Percentiles rank a stretch among this genome's conserved stretches.
Evolutionary conservation across 2,113 vertebrate species (phyloP).

Genomic region (Oncorhynchus gorbuscha): DNA sequence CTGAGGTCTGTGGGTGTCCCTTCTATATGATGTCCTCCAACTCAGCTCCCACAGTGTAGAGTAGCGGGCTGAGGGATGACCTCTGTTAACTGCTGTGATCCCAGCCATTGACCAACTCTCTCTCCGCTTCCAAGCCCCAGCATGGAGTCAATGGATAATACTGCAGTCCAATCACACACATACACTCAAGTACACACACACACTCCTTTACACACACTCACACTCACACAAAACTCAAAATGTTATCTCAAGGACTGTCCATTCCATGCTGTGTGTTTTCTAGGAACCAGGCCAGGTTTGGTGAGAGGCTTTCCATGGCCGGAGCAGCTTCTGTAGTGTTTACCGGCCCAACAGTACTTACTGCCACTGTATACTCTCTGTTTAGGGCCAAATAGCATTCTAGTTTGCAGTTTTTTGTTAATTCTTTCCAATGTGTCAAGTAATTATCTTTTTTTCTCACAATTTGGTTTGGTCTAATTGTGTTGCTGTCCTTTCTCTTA

Average conservation of each 20-base stretch:
- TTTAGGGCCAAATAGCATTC: too few species aligned
- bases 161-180: not conserved
- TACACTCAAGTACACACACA: slow-evolving; percentile 8
- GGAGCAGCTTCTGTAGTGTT: slow-evolving; percentile 25
- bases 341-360: slow-evolving; percentile 18
- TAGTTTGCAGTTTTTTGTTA: too few species aligned
- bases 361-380: too few species aligned
- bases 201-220: not conserved
- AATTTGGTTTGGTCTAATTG: too few species aligned
- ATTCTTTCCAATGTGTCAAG: too few species aligned
- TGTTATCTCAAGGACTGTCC: slow-evolving; percentile 73
- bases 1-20: not conserved
- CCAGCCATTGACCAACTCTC: slow-evolving; percentile 37
- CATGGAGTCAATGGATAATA: slow-evolving; percentile 41
- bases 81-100: slow-evolving; percentile 17
- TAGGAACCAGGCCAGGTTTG: slow-evolving; percentile 65
- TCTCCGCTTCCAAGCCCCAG: slow-evolving; percentile 56
- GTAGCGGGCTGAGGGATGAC: slow-evolving; percentile 32
- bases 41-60: slow-evolving; percentile 36
- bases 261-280: slow-evolving; percentile 55
- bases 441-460: too few species aligned
- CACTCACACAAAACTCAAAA: slow-evolving; percentile 45
- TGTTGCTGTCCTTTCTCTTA: too few species aligned
- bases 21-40: slow-evolving; percentile 45
- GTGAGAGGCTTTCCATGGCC: slow-evolving; percentile 7